Conservation (phyloP, 2,888 invertebrate genomes). For the Eremobia ochroleuca region DNA sequence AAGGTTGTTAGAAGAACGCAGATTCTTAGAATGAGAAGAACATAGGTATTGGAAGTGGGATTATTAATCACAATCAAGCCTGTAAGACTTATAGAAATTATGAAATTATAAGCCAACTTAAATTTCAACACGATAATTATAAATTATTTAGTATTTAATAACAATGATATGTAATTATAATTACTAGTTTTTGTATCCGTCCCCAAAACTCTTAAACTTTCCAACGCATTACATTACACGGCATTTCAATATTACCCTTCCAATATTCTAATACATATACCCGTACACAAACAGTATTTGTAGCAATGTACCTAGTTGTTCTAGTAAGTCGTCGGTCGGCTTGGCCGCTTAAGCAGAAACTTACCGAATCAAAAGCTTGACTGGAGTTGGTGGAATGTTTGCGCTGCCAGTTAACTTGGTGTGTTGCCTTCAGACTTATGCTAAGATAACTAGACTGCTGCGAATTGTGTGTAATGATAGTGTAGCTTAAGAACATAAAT, state of each 20-base stretch:
- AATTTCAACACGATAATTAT: not conserved
- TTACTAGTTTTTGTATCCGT: not conserved
- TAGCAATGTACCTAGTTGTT: conserved; percentile 64
- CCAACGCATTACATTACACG: not conserved
- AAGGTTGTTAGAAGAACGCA: too few relatives aligned
- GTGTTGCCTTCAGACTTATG: conserved; percentile 71
- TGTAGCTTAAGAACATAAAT: not conserved
- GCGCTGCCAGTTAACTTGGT: conserved; percentile 76
- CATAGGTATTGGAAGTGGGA: too few relatives aligned
- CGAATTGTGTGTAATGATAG: conserved; percentile 36
- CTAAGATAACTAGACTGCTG: conserved; percentile 68
- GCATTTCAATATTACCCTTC: conserved; percentile 9
- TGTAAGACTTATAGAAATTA: not conserved
- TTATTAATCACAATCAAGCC: not conserved
- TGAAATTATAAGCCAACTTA: not conserved
- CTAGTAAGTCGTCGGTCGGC: conserved; percentile 68
- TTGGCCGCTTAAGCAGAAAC: conserved; percentile 79
- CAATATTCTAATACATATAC: conserved; percentile 11
- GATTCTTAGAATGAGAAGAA: too few relatives aligned
- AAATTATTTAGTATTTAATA: not conserved
- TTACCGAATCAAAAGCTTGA: conserved; percentile 82
- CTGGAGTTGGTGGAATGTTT: conserved; percentile 80
- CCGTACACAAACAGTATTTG: conserved; percentile 33
- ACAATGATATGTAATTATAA: not conserved
- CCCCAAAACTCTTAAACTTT: not conserved